These are phyloP conservation scores for Platynereis dumerilii DNA, from an alignment of 2,888 invertebrate species.

Conservation along the genomic window DNA sequence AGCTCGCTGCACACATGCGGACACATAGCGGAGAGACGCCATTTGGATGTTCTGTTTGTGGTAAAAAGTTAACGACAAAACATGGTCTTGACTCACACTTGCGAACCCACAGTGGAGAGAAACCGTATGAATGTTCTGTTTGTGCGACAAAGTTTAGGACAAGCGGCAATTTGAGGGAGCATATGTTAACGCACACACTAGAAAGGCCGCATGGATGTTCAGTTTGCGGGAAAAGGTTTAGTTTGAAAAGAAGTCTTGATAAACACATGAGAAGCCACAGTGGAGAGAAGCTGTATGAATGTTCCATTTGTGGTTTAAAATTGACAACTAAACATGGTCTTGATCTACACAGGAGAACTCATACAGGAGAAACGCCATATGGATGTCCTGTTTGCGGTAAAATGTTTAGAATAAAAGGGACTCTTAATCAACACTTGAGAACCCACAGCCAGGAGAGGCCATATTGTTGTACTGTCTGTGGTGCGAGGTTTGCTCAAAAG, in stretches of 20 bases:
- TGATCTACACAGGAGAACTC: not conserved
- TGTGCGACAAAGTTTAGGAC: slow-evolving; percentile 1
- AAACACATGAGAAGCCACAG: not conserved
- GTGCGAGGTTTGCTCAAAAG: not conserved
- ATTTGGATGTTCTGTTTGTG: slow-evolving; percentile 27
- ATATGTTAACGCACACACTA: not conserved
- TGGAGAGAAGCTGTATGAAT: slow-evolving; percentile 8
- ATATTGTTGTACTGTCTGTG: slow-evolving; percentile 3
- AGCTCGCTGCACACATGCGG: not conserved
- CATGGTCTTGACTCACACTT: not conserved
- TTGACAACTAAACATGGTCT: not conserved
- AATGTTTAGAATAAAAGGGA: not conserved
- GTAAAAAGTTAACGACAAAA: not conserved
- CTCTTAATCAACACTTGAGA: slow-evolving; percentile 2
- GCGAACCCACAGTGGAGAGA: not conserved
- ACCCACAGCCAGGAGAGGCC: slow-evolving; percentile 11
- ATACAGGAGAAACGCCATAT: not conserved
- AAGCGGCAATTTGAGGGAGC: not conserved
- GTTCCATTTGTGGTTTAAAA: not conserved
- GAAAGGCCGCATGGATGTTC: slow-evolving; percentile 5
- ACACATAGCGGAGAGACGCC: slow-evolving; percentile 12
- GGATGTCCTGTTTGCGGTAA: not conserved
- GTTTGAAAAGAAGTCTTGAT: not conserved
- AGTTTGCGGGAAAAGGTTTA: slow-evolving; percentile 7
- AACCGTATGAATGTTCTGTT: not conserved